Evolutionary conservation across 2,888 invertebrate species (phyloP).

Genomic region (Volucella zonaria): DNA sequence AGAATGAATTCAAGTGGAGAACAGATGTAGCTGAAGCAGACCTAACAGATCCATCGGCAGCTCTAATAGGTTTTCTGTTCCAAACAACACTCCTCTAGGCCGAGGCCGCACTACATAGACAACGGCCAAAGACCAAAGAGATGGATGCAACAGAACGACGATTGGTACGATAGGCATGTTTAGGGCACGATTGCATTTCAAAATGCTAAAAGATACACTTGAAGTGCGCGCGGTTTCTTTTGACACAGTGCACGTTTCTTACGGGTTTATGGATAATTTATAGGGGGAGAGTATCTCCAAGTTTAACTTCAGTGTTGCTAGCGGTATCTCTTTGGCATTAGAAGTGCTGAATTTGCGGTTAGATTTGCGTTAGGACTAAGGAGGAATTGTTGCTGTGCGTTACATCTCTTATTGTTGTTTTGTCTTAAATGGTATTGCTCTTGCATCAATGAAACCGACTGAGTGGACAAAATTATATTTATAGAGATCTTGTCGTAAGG

Average conservation of each 20-base stretch:
- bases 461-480: conserved; percentile 40
- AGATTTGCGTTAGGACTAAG: conserved; percentile 15
- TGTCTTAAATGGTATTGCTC: background rate
- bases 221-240: conserved; percentile 50
- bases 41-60: background rate
- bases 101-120: background rate
- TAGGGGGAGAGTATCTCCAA: conserved; percentile 53
- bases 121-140: conserved; percentile 24
- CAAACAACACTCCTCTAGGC: background rate
- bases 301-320: background rate
- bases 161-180: conserved; percentile 57
- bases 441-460: conserved; percentile 44
- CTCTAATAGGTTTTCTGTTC: conserved; percentile 21
- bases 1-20: conserved; percentile 40
- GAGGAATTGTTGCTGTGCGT: background rate
- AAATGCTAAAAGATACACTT: conserved; percentile 7
- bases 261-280: conserved; percentile 60
- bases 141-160: conserved; percentile 38
- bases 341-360: conserved; percentile 15
- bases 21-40: conserved; percentile 6
- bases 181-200: conserved; percentile 17
- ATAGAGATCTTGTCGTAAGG: background rate
- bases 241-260: conserved; percentile 46
- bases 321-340: conserved; percentile 8
- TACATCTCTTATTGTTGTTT: background rate